phyloP scores from a whole-genome alignment of 2,888 invertebrate genomes.

The Mellilla xanthometata region DNA sequence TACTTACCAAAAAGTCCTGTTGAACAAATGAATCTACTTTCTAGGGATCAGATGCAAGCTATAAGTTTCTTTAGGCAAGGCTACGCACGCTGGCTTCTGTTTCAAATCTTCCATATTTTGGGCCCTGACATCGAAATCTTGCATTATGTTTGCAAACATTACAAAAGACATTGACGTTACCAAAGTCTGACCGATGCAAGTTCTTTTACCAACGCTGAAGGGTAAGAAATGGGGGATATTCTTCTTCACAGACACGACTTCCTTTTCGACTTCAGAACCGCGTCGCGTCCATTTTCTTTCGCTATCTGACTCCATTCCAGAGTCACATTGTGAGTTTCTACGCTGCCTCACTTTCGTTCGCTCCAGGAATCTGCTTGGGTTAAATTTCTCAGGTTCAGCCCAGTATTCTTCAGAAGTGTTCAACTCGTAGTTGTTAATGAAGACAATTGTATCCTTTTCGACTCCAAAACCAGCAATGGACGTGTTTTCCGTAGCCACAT shows the following conservation, averaged over 20 bases:
- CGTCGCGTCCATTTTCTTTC: slow-evolving; percentile 50
- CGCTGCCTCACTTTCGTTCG: slow-evolving; percentile 55
- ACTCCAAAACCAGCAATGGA: slow-evolving; percentile 87
- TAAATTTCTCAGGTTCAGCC: slow-evolving; percentile 87
- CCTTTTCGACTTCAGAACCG: slow-evolving; percentile 53
- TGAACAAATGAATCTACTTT: slow-evolving; percentile 47
- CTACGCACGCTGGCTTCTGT: slow-evolving; percentile 87
- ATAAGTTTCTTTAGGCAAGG: slow-evolving; percentile 88
- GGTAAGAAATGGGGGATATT: slow-evolving; percentile 90
- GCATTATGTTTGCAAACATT: slow-evolving; percentile 87
- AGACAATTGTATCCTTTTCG: slow-evolving; percentile 89
- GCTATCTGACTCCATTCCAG: slow-evolving; percentile 80
- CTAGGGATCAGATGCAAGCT: slow-evolving; percentile 83
- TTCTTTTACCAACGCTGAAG: slow-evolving; percentile 93
- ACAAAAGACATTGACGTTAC: slow-evolving; percentile 90
- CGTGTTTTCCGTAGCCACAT: slow-evolving; percentile 91
- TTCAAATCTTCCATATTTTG: slow-evolving; percentile 76
- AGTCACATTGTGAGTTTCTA: slow-evolving; percentile 78
- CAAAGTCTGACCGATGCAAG: slow-evolving; percentile 92
- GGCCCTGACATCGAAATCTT: slow-evolving; percentile 86
- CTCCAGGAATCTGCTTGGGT: slow-evolving; percentile 89
- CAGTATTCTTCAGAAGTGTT: slow-evolving; percentile 89
- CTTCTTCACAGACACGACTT: slow-evolving; percentile 67
- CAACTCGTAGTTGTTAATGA: slow-evolving; percentile 92
- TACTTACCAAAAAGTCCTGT: too few species aligned